Base-by-base conservation (phyloP, 2,113 vertebrate species). In the Trematocara macrostoma region DNA sequence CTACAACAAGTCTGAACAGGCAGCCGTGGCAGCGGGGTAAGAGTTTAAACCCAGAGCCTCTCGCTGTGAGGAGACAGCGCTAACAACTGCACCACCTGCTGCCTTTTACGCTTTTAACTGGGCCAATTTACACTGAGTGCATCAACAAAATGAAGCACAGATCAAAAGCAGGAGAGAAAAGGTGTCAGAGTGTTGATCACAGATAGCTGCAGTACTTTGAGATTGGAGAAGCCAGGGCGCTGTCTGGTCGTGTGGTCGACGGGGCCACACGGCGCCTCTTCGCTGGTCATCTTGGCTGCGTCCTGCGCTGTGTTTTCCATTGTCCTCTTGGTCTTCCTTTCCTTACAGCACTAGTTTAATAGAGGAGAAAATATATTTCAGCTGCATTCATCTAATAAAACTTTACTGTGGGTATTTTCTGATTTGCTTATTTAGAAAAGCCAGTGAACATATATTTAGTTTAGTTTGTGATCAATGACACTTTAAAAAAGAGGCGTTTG, bases 141-240 rank as follows among this genome's bases (percentile, higher is more conserved):
- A 86, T 76, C 67, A 69, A 15, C n/a, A 78, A 38, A 18, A 78
- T 26, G 12, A 71, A 79, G 45, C 3, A 1, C 4, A 76, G 4
- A 78, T 61, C 31, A 84, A 53, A 79, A 59, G 59, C 11, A 55
- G 38, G 0, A 23, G 0, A 23, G 47, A 52, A 84, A 1, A 79
- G 38, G n/a, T 5, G 79, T 14, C 8, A 2, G 79, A 78, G 55
- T 79, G 15, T 29, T 74, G 82, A 42, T 79, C 11, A 20, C 16
- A 79, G 15, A 64, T 20, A 15, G 67, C 14, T 40, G 49, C 1
- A 79, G 85, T 90, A 96, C 96, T 94, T 96, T 97, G 69, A 97
- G 93, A 12, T 86, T 93, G 74, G 95, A 95, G 82, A 93, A 86
- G 64, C 91, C 34, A 4, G 78, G 18, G 4, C 29, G 47, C 67